These are phyloP conservation scores for Ormyrus thymus DNA, from an alignment of 2,888 invertebrate species.

Conservation along the genomic window DNA sequence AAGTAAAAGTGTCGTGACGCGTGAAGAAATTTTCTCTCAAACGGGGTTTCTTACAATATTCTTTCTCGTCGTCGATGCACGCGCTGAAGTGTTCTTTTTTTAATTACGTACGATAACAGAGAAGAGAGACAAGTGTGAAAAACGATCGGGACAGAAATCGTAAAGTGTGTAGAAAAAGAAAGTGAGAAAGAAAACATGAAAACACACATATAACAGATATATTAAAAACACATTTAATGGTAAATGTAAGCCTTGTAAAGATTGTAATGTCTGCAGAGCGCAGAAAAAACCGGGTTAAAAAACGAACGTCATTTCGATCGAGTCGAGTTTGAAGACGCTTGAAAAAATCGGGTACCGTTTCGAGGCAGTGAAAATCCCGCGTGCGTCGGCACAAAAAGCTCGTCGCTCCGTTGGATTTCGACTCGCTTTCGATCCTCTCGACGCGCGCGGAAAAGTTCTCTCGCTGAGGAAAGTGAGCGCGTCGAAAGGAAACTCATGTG, in stretches of 20 bases:
- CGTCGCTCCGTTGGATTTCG: no score
- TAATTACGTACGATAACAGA: conserved; percentile 41
- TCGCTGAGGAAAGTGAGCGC: conserved; percentile 22
- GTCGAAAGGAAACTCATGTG: conserved; percentile 27
- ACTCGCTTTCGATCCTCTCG: no score
- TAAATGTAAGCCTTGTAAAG: conserved; percentile 20
- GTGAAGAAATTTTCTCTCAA: conserved; percentile 48
- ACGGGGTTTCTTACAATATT: not conserved
- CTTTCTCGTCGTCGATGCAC: conserved; percentile 49
- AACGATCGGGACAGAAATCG: conserved; percentile 32
- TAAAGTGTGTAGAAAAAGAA: conserved; percentile 32
- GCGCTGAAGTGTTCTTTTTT: conserved; percentile 21
- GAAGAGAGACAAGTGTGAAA: conserved; percentile 21
- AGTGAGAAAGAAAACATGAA: conserved; percentile 35
- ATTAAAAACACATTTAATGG: conserved; percentile 30
- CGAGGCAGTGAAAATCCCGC: no score
- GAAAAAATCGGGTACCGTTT: no score
- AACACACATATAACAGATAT: conserved; percentile 32
- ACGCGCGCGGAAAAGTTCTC: no score
- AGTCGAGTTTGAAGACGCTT: no score
- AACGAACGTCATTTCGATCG: not conserved
- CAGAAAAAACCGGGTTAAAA: not conserved
- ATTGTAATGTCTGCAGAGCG: not conserved
- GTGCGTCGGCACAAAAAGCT: no score
- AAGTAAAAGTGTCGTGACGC: conserved; percentile 52